A percentile compares a stretch with the other conserved stretches of the same genome.
Evolutionary conservation across 2,888 invertebrate genomes (phyloP).

Genomic region (Caenorhabditis sulstoni): DNA sequence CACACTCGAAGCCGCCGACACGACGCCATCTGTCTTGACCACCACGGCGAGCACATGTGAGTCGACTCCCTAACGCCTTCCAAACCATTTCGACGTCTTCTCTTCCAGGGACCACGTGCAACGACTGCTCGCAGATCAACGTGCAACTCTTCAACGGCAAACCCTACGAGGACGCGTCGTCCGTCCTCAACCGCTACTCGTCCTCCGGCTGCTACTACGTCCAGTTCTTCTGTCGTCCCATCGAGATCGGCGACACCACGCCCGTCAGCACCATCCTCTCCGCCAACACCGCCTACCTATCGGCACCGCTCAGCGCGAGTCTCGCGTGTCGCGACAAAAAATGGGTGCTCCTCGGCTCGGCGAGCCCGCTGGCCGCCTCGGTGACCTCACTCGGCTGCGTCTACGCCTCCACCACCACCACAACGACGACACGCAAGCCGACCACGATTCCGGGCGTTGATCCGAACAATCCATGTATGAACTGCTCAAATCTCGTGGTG

Average conservation of each 20-base stretch:
- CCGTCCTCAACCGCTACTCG: conserved; percentile 67
- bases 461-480: conserved; percentile 63
- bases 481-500: conserved; percentile 65
- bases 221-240: conserved; percentile 65
- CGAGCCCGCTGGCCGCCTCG: conserved; percentile 18
- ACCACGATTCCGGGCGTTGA: conserved; percentile 57
- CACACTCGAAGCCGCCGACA: conserved; percentile 16
- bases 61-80: background rate
- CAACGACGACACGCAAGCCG: conserved; percentile 33
- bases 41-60: conserved; percentile 22
- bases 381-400: conserved; percentile 65
- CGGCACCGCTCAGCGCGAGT: conserved; percentile 46
- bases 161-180: conserved; percentile 65
- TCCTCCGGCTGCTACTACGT: conserved; percentile 63
- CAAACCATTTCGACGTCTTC: background rate
- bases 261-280: conserved; percentile 65
- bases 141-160: conserved; percentile 62
- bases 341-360: conserved; percentile 51
- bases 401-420: conserved; percentile 52
- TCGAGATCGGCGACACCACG: conserved; percentile 62
- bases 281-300: conserved; percentile 40
- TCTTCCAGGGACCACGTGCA: conserved; percentile 54
- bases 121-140: conserved; percentile 59
- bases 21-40: conserved; percentile 15
- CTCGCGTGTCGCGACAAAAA: conserved; percentile 60